Percentiles rank a stretch among this genome's conserved stretches.
Conservation (phyloP, 2,113 vertebrate genomes). For the Osmerus mordax region DNA sequence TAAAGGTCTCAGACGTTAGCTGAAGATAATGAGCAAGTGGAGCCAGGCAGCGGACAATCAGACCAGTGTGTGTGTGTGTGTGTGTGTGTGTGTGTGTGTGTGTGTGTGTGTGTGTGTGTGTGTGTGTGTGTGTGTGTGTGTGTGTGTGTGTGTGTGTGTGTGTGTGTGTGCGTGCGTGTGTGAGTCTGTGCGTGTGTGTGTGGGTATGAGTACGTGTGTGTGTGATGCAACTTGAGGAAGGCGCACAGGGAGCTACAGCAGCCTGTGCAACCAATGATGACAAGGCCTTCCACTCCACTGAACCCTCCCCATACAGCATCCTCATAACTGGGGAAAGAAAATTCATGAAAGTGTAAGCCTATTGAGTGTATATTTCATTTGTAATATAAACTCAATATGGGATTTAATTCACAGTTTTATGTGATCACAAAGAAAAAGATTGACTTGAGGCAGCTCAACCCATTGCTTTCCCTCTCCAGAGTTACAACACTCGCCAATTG, state of each 20-base stretch:
- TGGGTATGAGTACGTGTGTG: too few relatives aligned
- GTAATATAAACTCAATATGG: conserved; percentile 3
- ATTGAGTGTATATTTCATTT: background rate
- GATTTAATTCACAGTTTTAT: background rate
- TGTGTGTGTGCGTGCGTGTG: background rate
- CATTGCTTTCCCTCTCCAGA: background rate
- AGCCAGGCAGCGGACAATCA: conserved; percentile 57
- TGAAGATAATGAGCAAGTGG: conserved; percentile 64
- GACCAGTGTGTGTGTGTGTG: conserved; percentile 47
- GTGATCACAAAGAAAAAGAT: background rate
- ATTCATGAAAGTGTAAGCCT: background rate
- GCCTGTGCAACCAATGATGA: too few relatives aligned
- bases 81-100: conserved; percentile 3
- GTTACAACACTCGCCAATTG: background rate
- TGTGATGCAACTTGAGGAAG: too few relatives aligned
- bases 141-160: conserved; percentile 12
- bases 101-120: background rate
- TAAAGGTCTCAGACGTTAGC: conserved; percentile 60
- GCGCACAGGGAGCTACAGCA: too few relatives aligned
- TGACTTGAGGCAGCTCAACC: background rate
- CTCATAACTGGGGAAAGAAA: background rate
- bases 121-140: too few relatives aligned
- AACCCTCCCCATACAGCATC: background rate
- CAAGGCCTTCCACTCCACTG: too few relatives aligned
- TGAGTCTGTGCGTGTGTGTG: too few relatives aligned